phyloP scores from a whole-genome alignment of 2,888 invertebrate species.

The Drosophila percnosoma region DNA sequence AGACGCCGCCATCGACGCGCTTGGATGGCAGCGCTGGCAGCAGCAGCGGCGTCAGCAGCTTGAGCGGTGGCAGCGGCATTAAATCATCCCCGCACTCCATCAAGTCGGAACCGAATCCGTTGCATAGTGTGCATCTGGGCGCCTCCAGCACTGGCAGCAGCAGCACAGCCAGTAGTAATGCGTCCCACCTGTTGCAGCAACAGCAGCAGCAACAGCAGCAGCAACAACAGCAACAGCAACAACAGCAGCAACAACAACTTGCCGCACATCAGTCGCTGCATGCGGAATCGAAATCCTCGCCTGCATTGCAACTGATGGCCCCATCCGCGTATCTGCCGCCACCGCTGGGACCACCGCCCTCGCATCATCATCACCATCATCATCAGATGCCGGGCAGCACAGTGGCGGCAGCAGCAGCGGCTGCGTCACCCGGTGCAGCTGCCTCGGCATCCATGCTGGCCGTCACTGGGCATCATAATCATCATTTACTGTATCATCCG shows the following conservation, averaged over 20 bases:
- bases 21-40: constrained; percentile 74
- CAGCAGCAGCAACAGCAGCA: constrained; percentile 69
- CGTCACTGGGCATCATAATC: constrained; percentile 82
- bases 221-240: constrained; percentile 64
- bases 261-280: constrained; percentile 46
- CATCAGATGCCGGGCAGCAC: constrained; percentile 68
- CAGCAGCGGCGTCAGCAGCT: constrained; percentile 71
- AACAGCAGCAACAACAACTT: constrained; percentile 50
- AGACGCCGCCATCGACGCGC: constrained; percentile 84
- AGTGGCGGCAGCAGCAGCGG: constrained; percentile 62
- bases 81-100: constrained; percentile 84
- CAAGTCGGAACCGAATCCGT: constrained; percentile 83
- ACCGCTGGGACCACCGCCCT: constrained; percentile 83
- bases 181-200: constrained; percentile 74
- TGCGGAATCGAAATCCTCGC: constrained; percentile 77
- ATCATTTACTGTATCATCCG: constrained; percentile 85
- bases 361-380: constrained; percentile 78
- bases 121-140: constrained; percentile 79
- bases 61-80: constrained; percentile 74
- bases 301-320: constrained; percentile 82
- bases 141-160: constrained; percentile 82
- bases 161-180: constrained; percentile 76
- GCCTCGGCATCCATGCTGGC: constrained; percentile 82
- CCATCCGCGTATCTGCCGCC: constrained; percentile 83
- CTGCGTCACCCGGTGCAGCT: constrained; percentile 72